Conservation (phyloP, 2,797 vertebrate species). For the Falco naumanni region DNA sequence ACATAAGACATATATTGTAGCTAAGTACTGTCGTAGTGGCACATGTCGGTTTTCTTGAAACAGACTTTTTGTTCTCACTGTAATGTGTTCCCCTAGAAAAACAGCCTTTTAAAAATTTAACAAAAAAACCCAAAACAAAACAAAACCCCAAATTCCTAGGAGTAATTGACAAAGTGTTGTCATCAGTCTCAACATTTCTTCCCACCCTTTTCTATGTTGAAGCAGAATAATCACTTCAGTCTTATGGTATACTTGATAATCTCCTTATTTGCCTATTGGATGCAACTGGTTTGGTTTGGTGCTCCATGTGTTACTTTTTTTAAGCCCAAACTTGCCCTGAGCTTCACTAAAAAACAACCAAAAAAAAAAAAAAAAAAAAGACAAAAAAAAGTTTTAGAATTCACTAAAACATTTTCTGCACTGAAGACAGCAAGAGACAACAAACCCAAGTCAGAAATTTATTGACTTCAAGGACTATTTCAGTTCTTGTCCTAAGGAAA, state of each 20-base stretch:
- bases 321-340: neutral
- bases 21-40: neutral
- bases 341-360: neutral
- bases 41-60: neutral
- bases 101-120: neutral
- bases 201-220: neutral
- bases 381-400: neutral
- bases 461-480: neutral
- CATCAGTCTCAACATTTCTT: neutral
- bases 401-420: neutral
- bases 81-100: neutral
- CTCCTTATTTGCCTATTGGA: neutral
- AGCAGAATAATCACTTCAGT: neutral
- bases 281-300: neutral
- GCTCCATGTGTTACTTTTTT: neutral
- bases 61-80: neutral
- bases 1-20: neutral
- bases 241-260: neutral
- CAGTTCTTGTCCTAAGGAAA: neutral
- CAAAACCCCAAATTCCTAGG: neutral
- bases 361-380: neutral
- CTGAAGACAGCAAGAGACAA: neutral
- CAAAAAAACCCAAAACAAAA: neutral
- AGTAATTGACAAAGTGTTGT: neutral
- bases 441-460: neutral